Conservation (phyloP, 1,140 invertebrate species). For the Vanessa atalanta region DNA sequence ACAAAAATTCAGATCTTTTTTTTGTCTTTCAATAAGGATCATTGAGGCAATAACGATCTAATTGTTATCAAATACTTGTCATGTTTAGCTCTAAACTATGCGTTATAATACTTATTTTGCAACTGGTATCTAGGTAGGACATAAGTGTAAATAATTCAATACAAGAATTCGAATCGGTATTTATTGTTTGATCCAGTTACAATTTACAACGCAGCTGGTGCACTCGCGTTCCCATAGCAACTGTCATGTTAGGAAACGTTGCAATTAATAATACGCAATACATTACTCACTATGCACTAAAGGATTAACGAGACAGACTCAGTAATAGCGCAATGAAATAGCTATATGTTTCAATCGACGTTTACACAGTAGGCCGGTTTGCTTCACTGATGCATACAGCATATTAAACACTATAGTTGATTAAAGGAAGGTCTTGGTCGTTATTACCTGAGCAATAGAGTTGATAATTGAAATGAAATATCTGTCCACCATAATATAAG, state of each 20-base stretch:
- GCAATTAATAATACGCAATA: conserved; percentile 14
- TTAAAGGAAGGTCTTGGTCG: background rate
- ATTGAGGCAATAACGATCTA: background rate
- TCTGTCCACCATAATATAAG: conserved; percentile 13
- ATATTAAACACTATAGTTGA: conserved; percentile 14
- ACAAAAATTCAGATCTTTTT: background rate
- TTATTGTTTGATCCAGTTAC: conserved; percentile 60
- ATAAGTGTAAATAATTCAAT: conserved; percentile 48
- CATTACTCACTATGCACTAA: conserved; percentile 24
- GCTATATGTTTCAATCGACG: conserved; percentile 18
- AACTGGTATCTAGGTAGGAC: conserved; percentile 20
- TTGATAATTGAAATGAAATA: background rate
- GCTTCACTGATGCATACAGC: conserved; percentile 13
- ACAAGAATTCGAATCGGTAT: conserved; percentile 64
- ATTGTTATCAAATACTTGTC: conserved; percentile 10
- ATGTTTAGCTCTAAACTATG: background rate
- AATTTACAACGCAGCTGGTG: conserved; percentile 29
- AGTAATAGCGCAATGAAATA: conserved; percentile 25
- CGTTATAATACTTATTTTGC: conserved; percentile 9
- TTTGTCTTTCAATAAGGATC: background rate
- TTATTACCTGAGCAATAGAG: conserved; percentile 1
- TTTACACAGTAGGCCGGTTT: background rate
- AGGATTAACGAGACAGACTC: conserved; percentile 2
- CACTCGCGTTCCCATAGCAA: conserved; percentile 19
- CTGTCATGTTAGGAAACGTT: conserved; percentile 15